Evolutionary conservation across 92 coral and sea anemone species (phyloP).

Genomic region (Phenganax stokvisi): DNA sequence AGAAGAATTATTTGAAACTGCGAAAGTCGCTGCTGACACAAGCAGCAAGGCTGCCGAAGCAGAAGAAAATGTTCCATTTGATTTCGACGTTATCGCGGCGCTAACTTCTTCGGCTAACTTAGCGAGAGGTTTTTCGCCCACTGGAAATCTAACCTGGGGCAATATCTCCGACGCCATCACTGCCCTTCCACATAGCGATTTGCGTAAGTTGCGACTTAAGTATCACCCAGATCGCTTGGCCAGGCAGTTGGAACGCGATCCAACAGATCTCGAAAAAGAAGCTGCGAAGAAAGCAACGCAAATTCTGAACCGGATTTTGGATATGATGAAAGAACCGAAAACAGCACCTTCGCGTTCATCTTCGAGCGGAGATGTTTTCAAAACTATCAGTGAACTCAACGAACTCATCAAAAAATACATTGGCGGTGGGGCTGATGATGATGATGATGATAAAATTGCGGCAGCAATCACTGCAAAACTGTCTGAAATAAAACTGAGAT

Average conservation of each 20-base stretch:
- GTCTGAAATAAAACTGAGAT: slow-evolving; percentile 22
- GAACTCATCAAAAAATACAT: slow-evolving; percentile 14
- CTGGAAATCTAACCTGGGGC: slow-evolving; percentile 23
- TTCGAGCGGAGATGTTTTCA: slow-evolving; percentile 17
- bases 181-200: background rate
- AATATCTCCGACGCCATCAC: slow-evolving; percentile 11
- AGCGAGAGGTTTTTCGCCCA: slow-evolving; percentile 5
- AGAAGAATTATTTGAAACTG: slow-evolving; percentile 22
- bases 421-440: slow-evolving; percentile 12
- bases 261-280: slow-evolving; percentile 20
- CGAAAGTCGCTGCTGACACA: background rate
- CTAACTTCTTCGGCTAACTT: background rate
- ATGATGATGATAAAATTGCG: slow-evolving; percentile 6
- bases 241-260: slow-evolving; percentile 10
- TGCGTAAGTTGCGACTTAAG: slow-evolving; percentile 1
- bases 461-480: slow-evolving; percentile 28
- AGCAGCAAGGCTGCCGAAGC: background rate
- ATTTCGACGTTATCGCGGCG: slow-evolving; percentile 14
- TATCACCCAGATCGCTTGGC: slow-evolving; percentile 18
- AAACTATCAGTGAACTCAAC: slow-evolving; percentile 1
- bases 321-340: slow-evolving; percentile 5
- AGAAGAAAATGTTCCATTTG: slow-evolving; percentile 7
- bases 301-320: slow-evolving; percentile 11
- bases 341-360: slow-evolving; percentile 21
- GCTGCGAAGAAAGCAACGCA: slow-evolving; percentile 19